Evolutionary conservation across 2,797 vertebrate genomes (phyloP).

Genomic region (Chrosomus eos): DNA sequence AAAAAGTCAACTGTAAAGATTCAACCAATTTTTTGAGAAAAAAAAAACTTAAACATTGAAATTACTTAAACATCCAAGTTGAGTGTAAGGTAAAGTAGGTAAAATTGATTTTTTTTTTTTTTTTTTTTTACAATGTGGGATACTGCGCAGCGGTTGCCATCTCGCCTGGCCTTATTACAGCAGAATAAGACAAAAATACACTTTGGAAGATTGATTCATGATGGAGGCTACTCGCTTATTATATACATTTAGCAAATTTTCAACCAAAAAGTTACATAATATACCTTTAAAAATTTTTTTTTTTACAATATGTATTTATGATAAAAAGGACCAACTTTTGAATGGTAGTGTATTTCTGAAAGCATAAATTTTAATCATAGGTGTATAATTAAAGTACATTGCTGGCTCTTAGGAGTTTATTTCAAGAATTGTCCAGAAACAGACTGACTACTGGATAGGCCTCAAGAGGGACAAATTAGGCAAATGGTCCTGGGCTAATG

Average conservation of each 20-base stretch:
- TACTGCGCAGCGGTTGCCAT: neutral
- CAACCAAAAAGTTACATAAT: too few species aligned
- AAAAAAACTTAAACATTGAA: too few species aligned
- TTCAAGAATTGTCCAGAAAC: slow-evolving; percentile 10
- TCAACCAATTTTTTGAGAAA: too few species aligned
- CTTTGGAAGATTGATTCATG: neutral
- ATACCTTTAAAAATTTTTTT: too few species aligned
- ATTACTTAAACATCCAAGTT: too few species aligned
- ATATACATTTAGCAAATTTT: too few species aligned
- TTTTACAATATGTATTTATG: neutral
- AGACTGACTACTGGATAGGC: slow-evolving; percentile 30
- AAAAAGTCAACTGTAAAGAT: too few species aligned
- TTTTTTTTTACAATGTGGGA: neutral
- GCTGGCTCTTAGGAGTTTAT: neutral
- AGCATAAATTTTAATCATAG: neutral
- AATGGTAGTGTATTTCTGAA: neutral
- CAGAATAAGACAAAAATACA: too few species aligned
- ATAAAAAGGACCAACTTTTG: neutral
- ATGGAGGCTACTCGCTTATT: too few species aligned
- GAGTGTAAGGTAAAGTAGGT: too few species aligned
- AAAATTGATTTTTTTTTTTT: too few species aligned
- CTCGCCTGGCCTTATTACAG: neutral
- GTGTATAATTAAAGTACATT: neutral
- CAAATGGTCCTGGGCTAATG: slow-evolving; percentile 29
- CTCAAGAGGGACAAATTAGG: neutral